phyloP scores from a whole-genome alignment of 30 jellyfish, hydroid and myxozoan genomes.

The Catostylus mosaicus region DNA sequence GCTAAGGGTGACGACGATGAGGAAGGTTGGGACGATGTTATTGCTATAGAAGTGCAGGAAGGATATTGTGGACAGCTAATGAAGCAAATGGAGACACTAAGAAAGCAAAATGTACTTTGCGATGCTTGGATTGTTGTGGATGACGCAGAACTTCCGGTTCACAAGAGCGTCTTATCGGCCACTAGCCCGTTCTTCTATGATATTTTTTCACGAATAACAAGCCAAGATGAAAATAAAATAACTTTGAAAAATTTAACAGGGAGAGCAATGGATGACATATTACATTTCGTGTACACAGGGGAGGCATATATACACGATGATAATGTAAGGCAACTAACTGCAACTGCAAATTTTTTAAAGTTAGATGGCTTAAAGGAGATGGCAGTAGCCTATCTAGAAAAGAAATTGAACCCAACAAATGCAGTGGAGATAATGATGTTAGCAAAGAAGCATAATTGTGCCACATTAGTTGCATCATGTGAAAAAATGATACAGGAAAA shows the following conservation, averaged over 20 bases:
- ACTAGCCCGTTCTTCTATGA: constrained; percentile 87
- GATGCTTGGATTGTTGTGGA: constrained; percentile 95
- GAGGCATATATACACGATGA: constrained; percentile 97
- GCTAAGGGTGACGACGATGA: constrained; percentile 72
- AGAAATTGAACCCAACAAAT: constrained; percentile 79
- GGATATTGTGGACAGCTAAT: constrained; percentile 86
- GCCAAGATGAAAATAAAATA: constrained; percentile 78
- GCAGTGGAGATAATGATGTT: constrained; percentile 84
- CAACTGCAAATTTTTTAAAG: constrained; percentile 93
- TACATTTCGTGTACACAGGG: constrained; percentile 96
- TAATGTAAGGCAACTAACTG: constrained; percentile 93
- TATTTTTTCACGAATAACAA: constrained; percentile 76
- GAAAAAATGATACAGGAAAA: constrained; percentile 80
- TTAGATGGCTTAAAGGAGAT: constrained; percentile 81
- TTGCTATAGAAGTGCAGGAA: constrained; percentile 94
- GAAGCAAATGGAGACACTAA: constrained; percentile 92
- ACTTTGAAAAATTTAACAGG: constrained; percentile 80
- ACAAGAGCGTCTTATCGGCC: constrained; percentile 81
- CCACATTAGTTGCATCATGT: constrained; percentile 52
- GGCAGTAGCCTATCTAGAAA: constrained; percentile 85
- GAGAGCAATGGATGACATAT: constrained; percentile 87
- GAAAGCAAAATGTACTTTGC: constrained; percentile 83
- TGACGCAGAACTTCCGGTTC: constrained; percentile 88
- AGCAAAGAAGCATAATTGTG: constrained; percentile 87
- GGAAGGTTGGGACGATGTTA: constrained; percentile 96